Evolutionary conservation across 2,113 vertebrate genomes (phyloP).

Genomic region (Hipposideros armiger): DNA sequence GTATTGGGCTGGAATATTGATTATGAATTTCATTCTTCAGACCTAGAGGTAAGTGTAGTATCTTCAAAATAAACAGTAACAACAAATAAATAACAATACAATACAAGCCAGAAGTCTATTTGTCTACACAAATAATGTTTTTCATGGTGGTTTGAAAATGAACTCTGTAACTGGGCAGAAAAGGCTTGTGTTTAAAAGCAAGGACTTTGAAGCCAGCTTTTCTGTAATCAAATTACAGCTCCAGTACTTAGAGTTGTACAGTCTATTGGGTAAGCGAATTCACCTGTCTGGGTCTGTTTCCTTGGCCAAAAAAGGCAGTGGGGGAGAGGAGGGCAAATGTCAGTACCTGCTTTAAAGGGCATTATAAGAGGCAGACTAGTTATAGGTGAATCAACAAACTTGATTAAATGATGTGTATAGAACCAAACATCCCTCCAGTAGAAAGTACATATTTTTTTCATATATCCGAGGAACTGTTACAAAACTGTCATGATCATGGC

Average conservation of each 20-base stretch:
- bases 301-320: background rate
- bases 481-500: background rate
- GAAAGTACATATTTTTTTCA: background rate
- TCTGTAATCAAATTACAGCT: background rate
- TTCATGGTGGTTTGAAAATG: background rate
- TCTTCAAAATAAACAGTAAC: background rate
- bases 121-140: background rate
- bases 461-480: background rate
- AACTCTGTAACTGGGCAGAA: background rate
- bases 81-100: background rate
- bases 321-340: too few relatives aligned
- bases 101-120: background rate
- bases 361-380: background rate
- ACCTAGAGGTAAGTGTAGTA: slow-evolving; percentile 84
- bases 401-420: background rate
- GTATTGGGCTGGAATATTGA: slow-evolving; percentile 85
- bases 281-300: background rate
- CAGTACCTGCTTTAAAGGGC: background rate
- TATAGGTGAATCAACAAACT: background rate
- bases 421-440: background rate
- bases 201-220: background rate
- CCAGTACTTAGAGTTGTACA: background rate
- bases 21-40: slow-evolving; percentile 84
- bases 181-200: background rate
- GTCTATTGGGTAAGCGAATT: background rate